Base-by-base conservation (phyloP, 2,888 invertebrate genomes). In the Agonopterix arenella region DNA sequence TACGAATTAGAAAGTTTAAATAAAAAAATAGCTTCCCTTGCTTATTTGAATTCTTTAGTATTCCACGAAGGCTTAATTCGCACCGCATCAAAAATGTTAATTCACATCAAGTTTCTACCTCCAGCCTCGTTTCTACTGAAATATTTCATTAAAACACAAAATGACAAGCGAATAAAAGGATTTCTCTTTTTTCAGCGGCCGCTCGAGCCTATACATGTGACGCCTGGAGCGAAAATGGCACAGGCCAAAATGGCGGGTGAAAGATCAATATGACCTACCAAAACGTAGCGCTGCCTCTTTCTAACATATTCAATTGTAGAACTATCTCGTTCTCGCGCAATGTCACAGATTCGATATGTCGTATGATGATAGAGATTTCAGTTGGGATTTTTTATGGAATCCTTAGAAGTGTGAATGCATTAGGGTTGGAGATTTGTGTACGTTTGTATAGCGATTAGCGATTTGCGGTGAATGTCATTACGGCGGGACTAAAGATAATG, bases 251-350 rank as follows among this genome's bases (percentile, higher is more conserved):
- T 88, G 89, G 89, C 85, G 88, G 88, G 82, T 84, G 84, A 85
- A 84, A 89, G 89, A 90, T 90, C 89, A 90, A 89, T 90, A 89
- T 86, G 80, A 85, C 74, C 84, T 76, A 84, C 84, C 83, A 76
- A 85, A 88, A 83, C 81, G 78, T 79, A 48, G 69, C 55, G 51
- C 70, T 66, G 38, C 81, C 83, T 58, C 71, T 61, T 55, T 84
- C 70, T 42, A 61, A 55, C 84, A 51, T 52, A 49, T 45, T 10
- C 16, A 43, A 48, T 62, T 62, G 52, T 63, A 61, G 50, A 49
- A 44, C 58, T 49, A 10, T 83, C 80, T 70, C 75, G 56, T 57
- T 85, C 76, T 63, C 67, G 64, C 82, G 73, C 69, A 68, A 68
- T 64, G 68, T 68, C 75, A 69, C 75, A 84, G 75, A 71, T 77